Conservation (phyloP, 2,888 invertebrate genomes). For the Alviniconcha strummeri region DNA sequence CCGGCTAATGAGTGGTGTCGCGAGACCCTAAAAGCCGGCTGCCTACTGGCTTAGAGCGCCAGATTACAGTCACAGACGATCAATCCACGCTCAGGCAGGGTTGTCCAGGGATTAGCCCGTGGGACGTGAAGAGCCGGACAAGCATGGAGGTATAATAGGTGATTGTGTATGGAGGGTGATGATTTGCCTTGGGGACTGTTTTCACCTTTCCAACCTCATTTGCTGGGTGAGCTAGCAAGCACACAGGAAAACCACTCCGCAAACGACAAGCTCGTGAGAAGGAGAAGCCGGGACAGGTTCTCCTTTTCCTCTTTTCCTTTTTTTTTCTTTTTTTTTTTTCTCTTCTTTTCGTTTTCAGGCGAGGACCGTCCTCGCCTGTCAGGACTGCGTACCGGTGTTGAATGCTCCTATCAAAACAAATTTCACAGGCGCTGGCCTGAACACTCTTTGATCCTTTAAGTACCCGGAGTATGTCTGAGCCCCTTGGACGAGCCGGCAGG, state of each 20-base stretch:
- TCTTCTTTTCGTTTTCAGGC: neutral
- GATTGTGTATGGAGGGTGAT: neutral
- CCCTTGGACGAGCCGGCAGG: constrained; percentile 15
- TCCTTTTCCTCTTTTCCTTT: neutral
- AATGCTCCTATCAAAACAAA: constrained; percentile 25
- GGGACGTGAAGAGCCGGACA: constrained; percentile 20
- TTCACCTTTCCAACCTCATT: constrained; percentile 30
- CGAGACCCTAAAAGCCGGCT: neutral
- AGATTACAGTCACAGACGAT: constrained; percentile 20
- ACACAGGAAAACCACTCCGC: constrained; percentile 1
- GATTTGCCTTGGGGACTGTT: constrained; percentile 16
- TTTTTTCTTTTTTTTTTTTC: neutral
- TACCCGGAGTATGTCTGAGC: constrained; percentile 26
- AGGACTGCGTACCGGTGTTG: neutral
- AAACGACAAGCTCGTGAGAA: constrained; percentile 17
- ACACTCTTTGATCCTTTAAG: constrained; percentile 31
- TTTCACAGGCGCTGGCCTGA: constrained; percentile 29
- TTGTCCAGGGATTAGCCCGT: constrained; percentile 12
- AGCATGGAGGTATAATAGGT: constrained; percentile 7
- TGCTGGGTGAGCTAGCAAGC: constrained; percentile 7
- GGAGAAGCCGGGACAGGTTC: neutral
- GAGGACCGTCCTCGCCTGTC: neutral
- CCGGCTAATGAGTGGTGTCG: constrained; percentile 16
- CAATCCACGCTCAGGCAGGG: constrained; percentile 14
- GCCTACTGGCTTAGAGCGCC: constrained; percentile 8